These are phyloP conservation scores for Artibeus lituratus DNA, from an alignment of 2,797 vertebrate genomes.

Conservation along the genomic window DNA sequence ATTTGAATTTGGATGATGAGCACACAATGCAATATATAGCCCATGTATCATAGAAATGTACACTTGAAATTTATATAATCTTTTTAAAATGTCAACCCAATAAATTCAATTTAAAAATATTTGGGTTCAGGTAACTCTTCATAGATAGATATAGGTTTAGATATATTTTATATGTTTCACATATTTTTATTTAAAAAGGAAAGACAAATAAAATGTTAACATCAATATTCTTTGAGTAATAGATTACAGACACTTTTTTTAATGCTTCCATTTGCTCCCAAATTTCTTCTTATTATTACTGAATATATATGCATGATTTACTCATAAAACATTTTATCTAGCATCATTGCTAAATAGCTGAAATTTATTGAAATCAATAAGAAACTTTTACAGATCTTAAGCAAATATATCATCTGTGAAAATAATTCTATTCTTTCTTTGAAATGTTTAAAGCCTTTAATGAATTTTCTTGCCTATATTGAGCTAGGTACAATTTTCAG, in stretches of 20 bases:
- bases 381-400: neutral
- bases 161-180: neutral
- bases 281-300: neutral
- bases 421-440: neutral
- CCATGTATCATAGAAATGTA: neutral
- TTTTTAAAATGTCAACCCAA: neutral
- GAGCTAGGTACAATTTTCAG: neutral
- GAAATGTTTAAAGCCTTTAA: neutral
- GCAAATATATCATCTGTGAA: neutral
- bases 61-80: neutral
- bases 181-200: neutral
- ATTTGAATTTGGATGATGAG: neutral
- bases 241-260: neutral
- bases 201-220: neutral
- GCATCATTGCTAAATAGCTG: neutral
- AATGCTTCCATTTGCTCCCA: neutral
- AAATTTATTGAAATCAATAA: neutral
- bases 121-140: neutral
- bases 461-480: neutral
- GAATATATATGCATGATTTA: neutral
- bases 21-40: neutral
- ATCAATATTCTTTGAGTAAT: neutral
- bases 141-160: neutral
- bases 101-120: neutral
- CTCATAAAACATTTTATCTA: neutral